Base-by-base conservation (phyloP, 2,113 vertebrate genomes). In the Myiagra hebetior region DNA sequence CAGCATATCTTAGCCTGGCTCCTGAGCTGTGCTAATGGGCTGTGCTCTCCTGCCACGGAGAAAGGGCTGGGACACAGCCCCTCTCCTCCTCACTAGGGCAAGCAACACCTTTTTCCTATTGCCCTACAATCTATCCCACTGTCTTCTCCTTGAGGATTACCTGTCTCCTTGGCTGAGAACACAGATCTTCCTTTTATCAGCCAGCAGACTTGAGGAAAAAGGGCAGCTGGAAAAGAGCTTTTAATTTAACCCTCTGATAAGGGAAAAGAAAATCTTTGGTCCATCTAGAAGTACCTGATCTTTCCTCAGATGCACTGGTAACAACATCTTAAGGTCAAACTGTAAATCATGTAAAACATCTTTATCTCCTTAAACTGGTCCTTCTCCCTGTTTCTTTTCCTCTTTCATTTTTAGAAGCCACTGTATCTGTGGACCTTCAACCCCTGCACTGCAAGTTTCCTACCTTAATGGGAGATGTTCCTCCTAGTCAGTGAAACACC, bases 171-270 rank as follows among this genome's bases (percentile, higher is more conserved):
- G 55, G 86, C 69, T 81, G 89, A 78, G 46, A 95, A 85, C 74
- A 87, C 35, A 90, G 50, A 90, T 87, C 46, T 94, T 55, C n/a
- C 70, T 95, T 97, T 94, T 91, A 97, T 97, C 93, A 96, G 69
- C 9, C 50, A 95, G 64, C 30, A 5, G 79, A 94, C 73, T n/a
- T 0, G 4, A 90, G 67, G 39, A 49, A 92, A 91, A 95, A 83
- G 41, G 47, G 87, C 31, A 87, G 62, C 74, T 94, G 37, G 33
- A 37, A 86, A 97, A 95, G 33, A 90, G 22, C 92, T 97, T 97
- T 97, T 96, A 95, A 96, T 97, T 95, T 95, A 97, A 97, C 93
- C 75, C 89, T 96, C 91, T 96, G 95, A 97, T 98, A 97, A 98
- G 92, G 72, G 79, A 91, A 95, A 95, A 86, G 67, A 94, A 97